phyloP scores from a whole-genome alignment of 2,113 vertebrate genomes.

The Phylloscopus whistleri region DNA sequence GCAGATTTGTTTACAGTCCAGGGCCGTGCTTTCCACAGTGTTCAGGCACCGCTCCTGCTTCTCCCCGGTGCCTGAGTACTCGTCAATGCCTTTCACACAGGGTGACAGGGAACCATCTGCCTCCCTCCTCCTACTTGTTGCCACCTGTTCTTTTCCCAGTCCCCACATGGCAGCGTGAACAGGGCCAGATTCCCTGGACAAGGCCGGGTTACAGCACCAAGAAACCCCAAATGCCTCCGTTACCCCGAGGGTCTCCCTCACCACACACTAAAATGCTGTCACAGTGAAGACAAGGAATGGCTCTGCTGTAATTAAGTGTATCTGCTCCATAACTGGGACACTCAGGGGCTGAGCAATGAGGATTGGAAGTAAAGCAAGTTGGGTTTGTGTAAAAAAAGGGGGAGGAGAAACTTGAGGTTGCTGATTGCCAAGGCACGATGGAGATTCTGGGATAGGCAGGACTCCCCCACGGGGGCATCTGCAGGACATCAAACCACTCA shows the following conservation, averaged over 20 bases:
- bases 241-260: background rate
- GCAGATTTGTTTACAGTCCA: slow-evolving; percentile 44
- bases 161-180: background rate
- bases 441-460: background rate
- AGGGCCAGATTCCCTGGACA: background rate
- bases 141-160: slow-evolving; percentile 39
- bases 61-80: background rate
- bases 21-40: background rate
- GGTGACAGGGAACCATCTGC: slow-evolving; percentile 49
- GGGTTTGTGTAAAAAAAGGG: background rate
- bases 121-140: background rate
- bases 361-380: background rate
- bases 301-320: background rate
- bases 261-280: background rate
- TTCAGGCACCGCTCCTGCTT: background rate
- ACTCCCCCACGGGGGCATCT: rapidly evolving
- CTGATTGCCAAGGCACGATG: rapidly evolving
- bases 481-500: background rate
- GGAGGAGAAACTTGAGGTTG: background rate
- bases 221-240: background rate
- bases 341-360: background rate
- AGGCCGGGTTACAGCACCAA: background rate
- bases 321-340: rapidly evolving
- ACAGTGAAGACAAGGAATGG: background rate
- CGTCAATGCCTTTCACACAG: background rate